These are phyloP conservation scores for Typhlichthys subterraneus DNA, from an alignment of 2,797 vertebrate species.

Conservation along the genomic window DNA sequence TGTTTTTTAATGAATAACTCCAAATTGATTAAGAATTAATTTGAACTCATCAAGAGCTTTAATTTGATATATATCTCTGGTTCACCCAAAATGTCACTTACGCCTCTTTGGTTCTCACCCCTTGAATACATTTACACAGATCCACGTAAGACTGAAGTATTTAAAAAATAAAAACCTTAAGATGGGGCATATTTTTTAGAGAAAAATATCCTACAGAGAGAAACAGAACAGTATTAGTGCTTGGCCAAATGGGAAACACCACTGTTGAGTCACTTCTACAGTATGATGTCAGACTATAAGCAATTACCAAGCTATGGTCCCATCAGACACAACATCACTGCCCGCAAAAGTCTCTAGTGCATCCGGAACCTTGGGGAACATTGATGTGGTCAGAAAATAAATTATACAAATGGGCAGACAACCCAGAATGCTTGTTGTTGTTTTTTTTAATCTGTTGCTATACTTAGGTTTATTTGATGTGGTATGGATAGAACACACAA, in stretches of 20 bases:
- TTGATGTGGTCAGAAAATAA: slow-evolving; percentile 14
- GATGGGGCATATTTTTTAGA: too few relatives aligned
- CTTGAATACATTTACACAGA: too few relatives aligned
- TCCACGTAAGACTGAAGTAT: too few relatives aligned
- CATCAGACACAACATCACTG: slow-evolving; percentile 38
- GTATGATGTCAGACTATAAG: slow-evolving; percentile 30
- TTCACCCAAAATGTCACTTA: too few relatives aligned
- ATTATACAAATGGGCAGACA: slow-evolving; percentile 32
- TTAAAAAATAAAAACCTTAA: too few relatives aligned
- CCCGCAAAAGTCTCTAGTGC: slow-evolving; percentile 51
- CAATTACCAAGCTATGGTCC: slow-evolving; percentile 36
- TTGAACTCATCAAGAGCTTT: too few relatives aligned
- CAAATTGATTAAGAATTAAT: too few relatives aligned
- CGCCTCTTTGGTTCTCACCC: too few relatives aligned
- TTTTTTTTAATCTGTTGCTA: slow-evolving; percentile 37
- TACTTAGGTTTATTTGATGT: slow-evolving; percentile 48
- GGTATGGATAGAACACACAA: slow-evolving; percentile 31
- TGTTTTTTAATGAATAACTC: too few relatives aligned
- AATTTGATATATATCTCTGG: too few relatives aligned
- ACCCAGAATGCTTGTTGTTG: slow-evolving; percentile 8
- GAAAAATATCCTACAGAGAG: background rate
- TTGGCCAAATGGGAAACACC: background rate
- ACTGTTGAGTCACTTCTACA: slow-evolving; percentile 29
- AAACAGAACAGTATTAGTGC: slow-evolving; percentile 1
- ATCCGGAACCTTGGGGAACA: slow-evolving; percentile 41